Conservation (phyloP, 1,140 invertebrate species). For the Mactra quadrangularis region DNA sequence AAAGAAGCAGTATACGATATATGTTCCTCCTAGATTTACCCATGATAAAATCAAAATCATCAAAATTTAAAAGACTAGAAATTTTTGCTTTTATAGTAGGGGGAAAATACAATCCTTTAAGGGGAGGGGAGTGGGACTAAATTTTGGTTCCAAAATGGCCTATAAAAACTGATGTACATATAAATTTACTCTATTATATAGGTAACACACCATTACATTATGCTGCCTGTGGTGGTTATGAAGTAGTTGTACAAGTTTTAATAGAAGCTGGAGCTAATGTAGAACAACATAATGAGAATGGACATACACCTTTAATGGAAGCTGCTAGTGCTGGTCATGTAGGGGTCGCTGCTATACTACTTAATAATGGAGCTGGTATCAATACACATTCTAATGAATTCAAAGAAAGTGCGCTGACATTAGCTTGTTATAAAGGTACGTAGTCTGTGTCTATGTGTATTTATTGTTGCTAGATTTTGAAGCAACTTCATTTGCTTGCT, state of each 20-base stretch:
- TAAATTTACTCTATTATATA: slow-evolving; percentile 77
- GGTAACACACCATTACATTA: slow-evolving; percentile 99
- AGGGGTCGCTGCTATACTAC: slow-evolving; percentile 94
- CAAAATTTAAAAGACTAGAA: no score
- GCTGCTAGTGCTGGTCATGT: slow-evolving; percentile 98
- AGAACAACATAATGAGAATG: slow-evolving; percentile 99
- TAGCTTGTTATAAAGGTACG: slow-evolving; percentile 97
- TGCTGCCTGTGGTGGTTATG: slow-evolving; percentile 97
- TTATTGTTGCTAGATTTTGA: no score
- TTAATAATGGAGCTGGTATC: slow-evolving; percentile 97
- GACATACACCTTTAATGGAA: slow-evolving; percentile 99
- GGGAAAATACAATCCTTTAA: no score
- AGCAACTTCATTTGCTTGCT: no score
- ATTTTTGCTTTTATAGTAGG: no score
- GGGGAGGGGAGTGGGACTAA: no score
- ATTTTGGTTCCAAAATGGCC: no score
- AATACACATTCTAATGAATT: slow-evolving; percentile 99
- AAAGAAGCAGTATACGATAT: no score
- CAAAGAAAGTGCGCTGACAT: slow-evolving; percentile 93
- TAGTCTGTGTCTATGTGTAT: slow-evolving; percentile 25
- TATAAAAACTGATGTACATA: no score
- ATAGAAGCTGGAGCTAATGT: slow-evolving; percentile 96
- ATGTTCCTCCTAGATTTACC: no score
- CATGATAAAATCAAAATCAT: no score
- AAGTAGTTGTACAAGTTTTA: slow-evolving; percentile 93